Percentiles rank a stretch among this genome's conserved stretches.
Evolutionary conservation across 2,797 vertebrate species (phyloP).

Genomic region (Phaenicophaeus curvirostris): DNA sequence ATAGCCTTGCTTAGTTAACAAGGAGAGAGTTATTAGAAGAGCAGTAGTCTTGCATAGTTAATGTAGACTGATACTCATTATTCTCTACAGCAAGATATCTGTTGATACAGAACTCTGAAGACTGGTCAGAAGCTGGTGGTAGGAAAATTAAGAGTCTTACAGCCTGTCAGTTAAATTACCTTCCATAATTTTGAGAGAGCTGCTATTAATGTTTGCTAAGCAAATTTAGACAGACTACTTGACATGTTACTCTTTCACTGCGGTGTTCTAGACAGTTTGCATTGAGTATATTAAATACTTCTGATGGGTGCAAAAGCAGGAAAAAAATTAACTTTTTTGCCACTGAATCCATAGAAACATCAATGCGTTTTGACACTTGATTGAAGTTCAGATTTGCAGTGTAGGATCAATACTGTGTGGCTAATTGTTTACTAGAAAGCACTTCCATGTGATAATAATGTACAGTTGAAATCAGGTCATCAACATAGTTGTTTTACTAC

Average conservation of each 20-base stretch:
- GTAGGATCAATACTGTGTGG: neutral
- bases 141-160: neutral
- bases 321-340: neutral
- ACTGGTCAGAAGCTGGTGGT: neutral
- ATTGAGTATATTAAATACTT: neutral
- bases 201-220: neutral
- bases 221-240: neutral
- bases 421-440: neutral
- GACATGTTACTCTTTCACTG: neutral
- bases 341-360: neutral
- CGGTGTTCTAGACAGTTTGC: neutral
- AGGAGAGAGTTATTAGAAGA: neutral
- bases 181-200: neutral
- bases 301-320: neutral
- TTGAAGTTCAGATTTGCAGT: neutral
- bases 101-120: neutral
- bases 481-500: neutral
- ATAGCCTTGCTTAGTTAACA: neutral
- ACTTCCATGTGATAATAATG: neutral
- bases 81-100: neutral
- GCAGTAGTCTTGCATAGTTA: neutral
- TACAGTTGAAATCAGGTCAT: neutral
- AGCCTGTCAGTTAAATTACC: neutral
- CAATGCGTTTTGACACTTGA: neutral
- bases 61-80: neutral